A percentile compares a stretch with the other conserved stretches of the same genome.
Evolutionary conservation across 2,888 invertebrate genomes (phyloP).

Genomic region (Tanytarsus gracilentus): DNA sequence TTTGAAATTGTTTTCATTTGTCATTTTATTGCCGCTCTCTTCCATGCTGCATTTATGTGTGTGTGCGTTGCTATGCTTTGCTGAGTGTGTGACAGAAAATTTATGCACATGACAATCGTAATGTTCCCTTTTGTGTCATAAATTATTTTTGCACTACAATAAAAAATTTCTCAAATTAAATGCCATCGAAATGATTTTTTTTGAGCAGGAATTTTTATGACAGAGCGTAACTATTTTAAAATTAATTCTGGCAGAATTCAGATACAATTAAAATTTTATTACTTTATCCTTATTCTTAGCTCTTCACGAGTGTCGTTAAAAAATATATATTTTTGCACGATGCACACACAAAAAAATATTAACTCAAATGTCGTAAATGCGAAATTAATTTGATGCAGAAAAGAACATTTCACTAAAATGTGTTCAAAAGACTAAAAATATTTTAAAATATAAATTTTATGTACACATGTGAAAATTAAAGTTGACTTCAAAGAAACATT

Average conservation of each 20-base stretch:
- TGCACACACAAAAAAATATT: neutral
- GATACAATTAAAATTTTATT: conserved; percentile 3
- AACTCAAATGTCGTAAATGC: no score
- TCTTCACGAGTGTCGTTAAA: neutral
- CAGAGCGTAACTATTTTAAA: neutral
- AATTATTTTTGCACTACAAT: conserved; percentile 8
- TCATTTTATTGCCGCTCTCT: neutral
- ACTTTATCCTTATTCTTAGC: neutral
- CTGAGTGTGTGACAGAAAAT: neutral
- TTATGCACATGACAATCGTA: conserved; percentile 9
- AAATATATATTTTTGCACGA: neutral
- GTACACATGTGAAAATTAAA: no score
- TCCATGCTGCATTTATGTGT: neutral
- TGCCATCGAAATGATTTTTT: neutral
- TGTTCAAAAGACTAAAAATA: no score
- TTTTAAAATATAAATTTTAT: no score
- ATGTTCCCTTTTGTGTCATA: neutral
- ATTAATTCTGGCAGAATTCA: neutral
- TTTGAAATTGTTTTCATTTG: conserved; percentile 7
- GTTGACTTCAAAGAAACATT: no score
- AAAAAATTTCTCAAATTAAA: neutral
- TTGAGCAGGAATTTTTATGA: neutral
- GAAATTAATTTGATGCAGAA: no score
- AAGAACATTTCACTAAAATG: no score
- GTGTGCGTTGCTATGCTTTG: neutral